Evolutionary conservation across 2,888 invertebrate genomes (phyloP), one percentile per base, ranked within the genome.

Genomic region (Orthosia incerta): DNA sequence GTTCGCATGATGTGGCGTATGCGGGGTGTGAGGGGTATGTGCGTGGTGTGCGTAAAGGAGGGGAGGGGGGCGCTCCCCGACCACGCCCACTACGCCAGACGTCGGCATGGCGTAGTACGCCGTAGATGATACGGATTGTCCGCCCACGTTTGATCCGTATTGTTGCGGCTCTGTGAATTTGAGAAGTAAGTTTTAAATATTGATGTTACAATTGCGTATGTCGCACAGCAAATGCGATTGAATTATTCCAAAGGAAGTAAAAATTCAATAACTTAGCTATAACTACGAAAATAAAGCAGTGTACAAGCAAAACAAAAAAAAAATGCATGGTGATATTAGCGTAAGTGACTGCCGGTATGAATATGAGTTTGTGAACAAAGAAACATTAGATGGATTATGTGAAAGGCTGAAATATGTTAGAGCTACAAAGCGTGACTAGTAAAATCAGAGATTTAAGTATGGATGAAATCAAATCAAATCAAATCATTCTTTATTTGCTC

Each of bases 61-160:
- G 0, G 96, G 95, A 0, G 96, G 96, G 2, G 95, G 94, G 0
- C 95, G 89, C 79, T 96, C 95, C 0, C 92, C 92, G 16, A 94
- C 95, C 74, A 93, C 93, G 51, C 93, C 93, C 61, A 95, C 94
- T n/a, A 94, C 95, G 20, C 94, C 94, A 0, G 94, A 93, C 9
- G 94, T 90, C 2, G 94, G 93, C 95, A 95, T 94, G 26, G 93
- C 91, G 91, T 96, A 96, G 88, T 96, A 96, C 39, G 92, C 91
- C 1, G 88, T 86, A 0, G 94, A 92, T 0, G 93, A 91, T 0
- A 93, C 93, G 0, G 92, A 89, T 3, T 92, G 91, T 0, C 92
- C 91, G 68, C 93, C 91, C 18, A 93, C 93, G 77, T 90, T 92
- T 1, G 95, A 94, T 0, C 90, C 92, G 90, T 96, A 96, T 73